Base-by-base conservation (phyloP, 2,113 vertebrate genomes). In the Mirza zaza region DNA sequence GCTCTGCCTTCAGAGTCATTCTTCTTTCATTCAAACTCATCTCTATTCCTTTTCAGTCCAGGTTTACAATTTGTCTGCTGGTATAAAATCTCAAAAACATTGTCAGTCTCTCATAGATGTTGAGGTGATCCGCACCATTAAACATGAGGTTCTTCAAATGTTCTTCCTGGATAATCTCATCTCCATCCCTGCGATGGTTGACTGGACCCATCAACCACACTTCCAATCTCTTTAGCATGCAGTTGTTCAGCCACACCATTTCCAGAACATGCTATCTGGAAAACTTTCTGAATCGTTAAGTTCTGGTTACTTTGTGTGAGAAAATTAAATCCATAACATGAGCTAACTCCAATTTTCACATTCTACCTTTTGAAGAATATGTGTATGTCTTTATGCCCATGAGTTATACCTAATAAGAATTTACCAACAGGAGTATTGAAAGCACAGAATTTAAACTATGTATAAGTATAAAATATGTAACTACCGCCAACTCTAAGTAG, bases 391-490 rank as follows among this genome's bases (percentile, higher is more conserved):
- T 88, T 91, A 75, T 71, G 36, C 18, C 36, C 27, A 18, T 85
- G 14, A 77, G 17, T 63, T 71, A 57, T 1, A 82, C 3, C 50
- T 71, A 71, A 3, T 91, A 39, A 73, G 17, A 84, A 87, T 86
- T 86, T 70, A 42, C 55, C n/a, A 85, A 32, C 7, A 45, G n/a
- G 57, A 76, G 12, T 70, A 76, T 1, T 61, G 4, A 91, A 91
- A 71, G 39, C 34, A 91, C 80, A 88, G 5, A 83, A 88, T 50
- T 81, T 85, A 93, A 87, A 92, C 25, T 67, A 23, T 52, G 1
- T 92, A 2, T 73, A 61, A 81, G 75, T 90, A 36, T 17, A 95
- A 96, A 90, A 81, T 70, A 71, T n/a, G n/a, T n/a, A 88, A 85
- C 7, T 55, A 20, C n/a, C 6, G 68, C 50, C 11, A 48, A 39